Conservation (phyloP, 2,888 invertebrate species). For the Galerucella pusilla region DNA sequence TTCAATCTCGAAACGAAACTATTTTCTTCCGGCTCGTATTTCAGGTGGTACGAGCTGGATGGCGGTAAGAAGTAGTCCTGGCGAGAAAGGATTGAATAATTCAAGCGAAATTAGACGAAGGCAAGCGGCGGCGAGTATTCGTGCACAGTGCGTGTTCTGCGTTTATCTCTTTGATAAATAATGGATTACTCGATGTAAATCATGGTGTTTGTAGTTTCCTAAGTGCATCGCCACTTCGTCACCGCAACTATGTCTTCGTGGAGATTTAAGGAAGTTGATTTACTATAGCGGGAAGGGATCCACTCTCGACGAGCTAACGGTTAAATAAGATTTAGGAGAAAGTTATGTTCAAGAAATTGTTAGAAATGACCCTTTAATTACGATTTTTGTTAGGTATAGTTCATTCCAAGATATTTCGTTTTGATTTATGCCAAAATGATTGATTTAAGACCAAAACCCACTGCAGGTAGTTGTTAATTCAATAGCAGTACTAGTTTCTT, state of each 20-base stretch:
- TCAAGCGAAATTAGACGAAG: constrained; percentile 56
- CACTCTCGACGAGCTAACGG: constrained; percentile 13
- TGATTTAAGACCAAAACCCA: too few relatives aligned
- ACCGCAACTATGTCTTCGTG: constrained; percentile 28
- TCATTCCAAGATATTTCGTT: too few relatives aligned
- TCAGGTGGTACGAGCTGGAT: constrained; percentile 17
- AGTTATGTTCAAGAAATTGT: neutral
- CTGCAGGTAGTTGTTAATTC: too few relatives aligned
- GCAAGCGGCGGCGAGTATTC: constrained; percentile 37
- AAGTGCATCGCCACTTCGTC: constrained; percentile 40
- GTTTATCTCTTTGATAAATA: constrained; percentile 63
- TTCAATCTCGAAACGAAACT: constrained; percentile 36
- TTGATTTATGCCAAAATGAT: too few relatives aligned
- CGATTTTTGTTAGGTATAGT: too few relatives aligned
- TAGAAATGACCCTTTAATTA: neutral
- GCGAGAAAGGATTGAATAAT: constrained; percentile 54
- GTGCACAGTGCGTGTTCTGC: constrained; percentile 54
- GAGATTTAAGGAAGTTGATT: constrained; percentile 24
- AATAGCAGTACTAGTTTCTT: too few relatives aligned
- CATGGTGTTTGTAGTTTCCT: constrained; percentile 43
- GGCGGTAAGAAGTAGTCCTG: neutral
- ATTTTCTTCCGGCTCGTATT: constrained; percentile 27
- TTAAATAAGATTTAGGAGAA: constrained; percentile 22
- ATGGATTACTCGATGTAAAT: constrained; percentile 61
- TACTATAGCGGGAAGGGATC: constrained; percentile 2